Percentiles rank a stretch among this genome's conserved stretches.
These are phyloP conservation scores for Lathronympha strigana DNA, from an alignment of 2,888 invertebrate species.

Conservation along the genomic window DNA sequence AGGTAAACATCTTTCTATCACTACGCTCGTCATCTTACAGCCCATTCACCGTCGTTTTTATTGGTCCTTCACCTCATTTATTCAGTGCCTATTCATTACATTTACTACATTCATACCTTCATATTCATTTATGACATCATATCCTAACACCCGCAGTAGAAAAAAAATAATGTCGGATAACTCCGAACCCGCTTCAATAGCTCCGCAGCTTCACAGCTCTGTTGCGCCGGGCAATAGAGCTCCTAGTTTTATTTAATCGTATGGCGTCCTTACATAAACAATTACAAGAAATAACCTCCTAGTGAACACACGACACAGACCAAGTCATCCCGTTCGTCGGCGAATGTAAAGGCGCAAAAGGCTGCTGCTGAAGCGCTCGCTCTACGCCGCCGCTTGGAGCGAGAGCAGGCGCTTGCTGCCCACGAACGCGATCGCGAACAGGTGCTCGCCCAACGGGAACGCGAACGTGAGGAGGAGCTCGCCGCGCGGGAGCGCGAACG, in stretches of 20 bases:
- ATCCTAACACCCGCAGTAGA: no score
- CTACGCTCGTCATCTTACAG: no score
- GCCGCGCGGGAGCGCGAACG: slow-evolving; percentile 2
- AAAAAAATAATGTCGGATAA: neutral
- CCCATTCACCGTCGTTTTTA: no score
- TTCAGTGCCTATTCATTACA: no score
- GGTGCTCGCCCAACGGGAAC: slow-evolving; percentile 5
- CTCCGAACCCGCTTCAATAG: neutral
- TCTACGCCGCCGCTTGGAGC: neutral
- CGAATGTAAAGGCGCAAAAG: neutral
- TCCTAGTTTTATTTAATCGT: no score
- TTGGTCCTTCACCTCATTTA: no score
- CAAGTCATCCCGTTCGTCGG: neutral
- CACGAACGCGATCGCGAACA: neutral
- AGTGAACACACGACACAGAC: neutral
- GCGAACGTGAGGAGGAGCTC: neutral
- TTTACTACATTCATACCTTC: no score
- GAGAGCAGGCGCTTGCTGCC: neutral
- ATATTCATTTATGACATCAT: no score
- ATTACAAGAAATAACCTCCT: no score
- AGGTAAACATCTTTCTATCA: no score
- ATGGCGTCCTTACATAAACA: no score
- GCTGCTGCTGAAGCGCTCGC: neutral
- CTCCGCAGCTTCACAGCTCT: neutral
- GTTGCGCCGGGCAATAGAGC: neutral